phyloP scores from a whole-genome alignment of 2,888 invertebrate species.

The Phlogophora meticulosa region DNA sequence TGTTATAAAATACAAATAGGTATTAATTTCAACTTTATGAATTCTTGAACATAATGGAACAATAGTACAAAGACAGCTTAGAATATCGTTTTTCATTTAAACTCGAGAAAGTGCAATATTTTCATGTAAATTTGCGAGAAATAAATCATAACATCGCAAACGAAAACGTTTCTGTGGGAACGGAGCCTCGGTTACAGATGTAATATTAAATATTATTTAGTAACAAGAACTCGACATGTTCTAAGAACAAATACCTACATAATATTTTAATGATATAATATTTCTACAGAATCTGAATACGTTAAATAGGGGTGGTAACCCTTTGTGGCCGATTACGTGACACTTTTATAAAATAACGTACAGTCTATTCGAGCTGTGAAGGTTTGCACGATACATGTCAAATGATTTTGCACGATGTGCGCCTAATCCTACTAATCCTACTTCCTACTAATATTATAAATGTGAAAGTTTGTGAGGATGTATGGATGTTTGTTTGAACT shows the following conservation, averaged over 20 bases:
- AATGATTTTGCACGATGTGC: too few species aligned
- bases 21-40: neutral
- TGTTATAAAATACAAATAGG: too few species aligned
- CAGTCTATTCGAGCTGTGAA: neutral
- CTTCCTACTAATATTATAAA: too few species aligned
- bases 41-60: neutral
- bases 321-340: constrained; percentile 24
- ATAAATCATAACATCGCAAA: constrained; percentile 17
- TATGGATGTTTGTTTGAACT: too few species aligned
- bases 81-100: neutral
- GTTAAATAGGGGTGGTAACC: constrained; percentile 36
- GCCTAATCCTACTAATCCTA: too few species aligned
- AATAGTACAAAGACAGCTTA: neutral
- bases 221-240: constrained; percentile 5
- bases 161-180: neutral
- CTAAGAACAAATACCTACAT: constrained; percentile 8
- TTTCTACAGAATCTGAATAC: constrained; percentile 37
- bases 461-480: too few species aligned
- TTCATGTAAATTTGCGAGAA: neutral
- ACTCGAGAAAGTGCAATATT: neutral
- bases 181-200: neutral
- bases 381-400: too few species aligned
- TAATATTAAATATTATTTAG: neutral
- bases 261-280: constrained; percentile 22
- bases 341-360: constrained; percentile 10